Conservation (phyloP, 2,113 vertebrate species). For the Gadus chalcogrammus region DNA sequence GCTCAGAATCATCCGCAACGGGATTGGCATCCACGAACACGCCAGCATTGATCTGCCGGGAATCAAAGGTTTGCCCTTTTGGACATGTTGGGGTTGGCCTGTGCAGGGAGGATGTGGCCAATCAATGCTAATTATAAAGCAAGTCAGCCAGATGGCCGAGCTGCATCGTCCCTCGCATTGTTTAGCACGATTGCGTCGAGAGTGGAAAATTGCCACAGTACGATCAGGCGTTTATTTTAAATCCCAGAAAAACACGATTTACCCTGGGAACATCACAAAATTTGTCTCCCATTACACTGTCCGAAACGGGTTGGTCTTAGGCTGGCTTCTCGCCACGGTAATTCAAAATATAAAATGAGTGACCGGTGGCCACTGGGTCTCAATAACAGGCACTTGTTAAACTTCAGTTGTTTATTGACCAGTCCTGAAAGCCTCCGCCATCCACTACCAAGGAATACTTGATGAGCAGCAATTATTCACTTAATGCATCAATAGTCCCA, state of each 20-base stretch:
- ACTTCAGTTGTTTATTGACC: slow-evolving; percentile 57
- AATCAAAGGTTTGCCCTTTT: slow-evolving; percentile 85
- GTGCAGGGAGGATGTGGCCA: slow-evolving; percentile 37
- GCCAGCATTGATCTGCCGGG: slow-evolving; percentile 97
- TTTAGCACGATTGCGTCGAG: background rate
- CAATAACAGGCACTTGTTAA: slow-evolving; percentile 38
- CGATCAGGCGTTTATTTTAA: slow-evolving; percentile 34
- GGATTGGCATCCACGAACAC: slow-evolving; percentile 97
- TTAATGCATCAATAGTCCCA: slow-evolving; percentile 45
- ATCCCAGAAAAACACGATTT: slow-evolving; percentile 25
- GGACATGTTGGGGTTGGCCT: background rate
- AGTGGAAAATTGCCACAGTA: slow-evolving; percentile 11
- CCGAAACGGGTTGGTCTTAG: slow-evolving; percentile 12
- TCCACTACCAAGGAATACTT: slow-evolving; percentile 31
- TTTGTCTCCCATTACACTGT: slow-evolving; percentile 9
- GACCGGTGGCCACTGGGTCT: slow-evolving; percentile 40
- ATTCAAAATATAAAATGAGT: slow-evolving; percentile 37
- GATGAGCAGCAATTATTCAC: slow-evolving; percentile 55
- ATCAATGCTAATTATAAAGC: background rate
- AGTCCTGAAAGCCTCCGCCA: slow-evolving; percentile 33
- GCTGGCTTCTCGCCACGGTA: slow-evolving; percentile 11
- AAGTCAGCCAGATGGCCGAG: slow-evolving; percentile 32
- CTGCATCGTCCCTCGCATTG: slow-evolving; percentile 8
- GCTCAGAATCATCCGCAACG: slow-evolving; percentile 93
- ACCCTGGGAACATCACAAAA: background rate